Base-by-base conservation (phyloP, 2,113 vertebrate genomes). In the Irena cyanogastra region DNA sequence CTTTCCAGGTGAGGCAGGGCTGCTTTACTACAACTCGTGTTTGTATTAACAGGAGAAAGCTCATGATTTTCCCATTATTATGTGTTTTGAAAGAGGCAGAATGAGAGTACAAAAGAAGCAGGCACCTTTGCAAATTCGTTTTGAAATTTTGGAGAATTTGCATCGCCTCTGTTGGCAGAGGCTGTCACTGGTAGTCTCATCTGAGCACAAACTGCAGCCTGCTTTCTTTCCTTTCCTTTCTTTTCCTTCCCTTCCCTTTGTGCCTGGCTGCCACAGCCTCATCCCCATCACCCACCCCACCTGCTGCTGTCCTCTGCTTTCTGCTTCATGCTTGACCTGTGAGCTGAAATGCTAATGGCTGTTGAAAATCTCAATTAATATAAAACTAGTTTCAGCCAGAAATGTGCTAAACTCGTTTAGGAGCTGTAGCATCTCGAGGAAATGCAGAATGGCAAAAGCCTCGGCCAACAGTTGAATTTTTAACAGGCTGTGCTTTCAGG, bases 301-400 rank as follows among this genome's bases (percentile, higher is more conserved):
- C 72, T 22, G 42, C 82, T 53, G 20, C 82, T 70, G 42, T 42
- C 81, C 63, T 61, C 18, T 12, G 26, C 17, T 45, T 88, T 54
- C 20, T 59, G 79, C 88, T 95, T 95, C 92, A 53, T 33, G 92
- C 88, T 68, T 89, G 88, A 96, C 85, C 83, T 92, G 0, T 33
- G 64, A 68, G 92, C 83, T 71, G 72, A 74, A 94, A 79, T 57
- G 71, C 79, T 96, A 63, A 94, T 60, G 8, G 2, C 79, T 28
- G 79, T 3, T 80, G 76, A 93, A 90, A 92, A 93, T 89, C 64
- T 56, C 85, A 81, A 89, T 90, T 96, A 93, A 93, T 83, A 56
- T 3, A 17, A 82, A 92, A 31, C 56, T 35, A 24, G 52, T 71
- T 93, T 54, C 26, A 39, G 65, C 76, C 92, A 86, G 85, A 78